Conservation (phyloP, 2,113 vertebrate species). For the Ifrita kowaldi region DNA sequence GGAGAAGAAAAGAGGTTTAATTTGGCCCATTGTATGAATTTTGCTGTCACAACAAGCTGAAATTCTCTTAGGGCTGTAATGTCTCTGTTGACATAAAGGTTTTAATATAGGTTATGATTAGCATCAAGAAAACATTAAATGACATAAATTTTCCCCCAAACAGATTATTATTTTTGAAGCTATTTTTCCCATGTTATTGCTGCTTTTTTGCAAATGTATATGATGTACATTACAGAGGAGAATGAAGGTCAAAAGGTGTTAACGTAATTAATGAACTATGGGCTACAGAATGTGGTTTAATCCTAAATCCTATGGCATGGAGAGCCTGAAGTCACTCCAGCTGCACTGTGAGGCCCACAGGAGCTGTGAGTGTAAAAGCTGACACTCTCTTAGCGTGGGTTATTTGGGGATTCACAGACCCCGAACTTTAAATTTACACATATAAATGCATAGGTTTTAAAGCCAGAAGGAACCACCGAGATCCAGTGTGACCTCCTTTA, state of each 20-base stretch:
- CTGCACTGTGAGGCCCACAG: neutral
- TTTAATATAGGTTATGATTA: neutral
- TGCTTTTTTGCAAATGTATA: neutral
- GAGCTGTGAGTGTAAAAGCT: neutral
- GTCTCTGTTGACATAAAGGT: neutral
- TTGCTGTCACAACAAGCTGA: neutral
- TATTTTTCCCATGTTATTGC: neutral
- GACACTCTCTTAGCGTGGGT: neutral
- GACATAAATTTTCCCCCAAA: neutral
- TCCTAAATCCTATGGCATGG: neutral
- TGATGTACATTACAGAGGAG: neutral
- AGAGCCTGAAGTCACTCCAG: neutral
- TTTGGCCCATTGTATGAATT: neutral
- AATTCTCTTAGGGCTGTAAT: neutral
- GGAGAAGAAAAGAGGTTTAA: neutral
- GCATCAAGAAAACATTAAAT: neutral
- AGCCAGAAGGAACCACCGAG: constrained; percentile 24
- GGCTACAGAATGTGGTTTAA: neutral
- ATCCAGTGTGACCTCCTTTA: neutral
- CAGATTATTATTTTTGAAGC: neutral
- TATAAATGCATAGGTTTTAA: constrained; percentile 53
- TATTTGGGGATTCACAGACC: neutral
- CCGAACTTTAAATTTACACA: constrained; percentile 19
- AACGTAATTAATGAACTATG: neutral
- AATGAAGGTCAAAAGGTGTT: neutral